Base-by-base conservation (phyloP, 2,888 invertebrate species). In the Ectemnius cavifrons region DNA sequence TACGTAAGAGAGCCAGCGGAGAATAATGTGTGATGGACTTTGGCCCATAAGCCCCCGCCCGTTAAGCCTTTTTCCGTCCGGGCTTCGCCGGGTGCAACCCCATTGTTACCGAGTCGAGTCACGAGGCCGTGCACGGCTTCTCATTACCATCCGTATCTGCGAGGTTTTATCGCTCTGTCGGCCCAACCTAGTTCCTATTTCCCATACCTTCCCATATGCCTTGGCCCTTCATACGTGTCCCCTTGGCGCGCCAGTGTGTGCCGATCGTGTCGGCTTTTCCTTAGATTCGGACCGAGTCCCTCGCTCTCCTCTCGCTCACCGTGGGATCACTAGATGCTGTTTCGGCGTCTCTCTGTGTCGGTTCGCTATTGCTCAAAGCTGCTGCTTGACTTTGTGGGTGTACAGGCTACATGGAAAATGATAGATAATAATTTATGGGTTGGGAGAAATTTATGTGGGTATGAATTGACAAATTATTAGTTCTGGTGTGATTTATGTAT, bases 141-240 rank as follows among this genome's bases (percentile, higher is more conserved):
- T 89, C 87, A 89, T 89, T 89, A 89, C 87, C 87, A 89, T 89
- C 85, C 85, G 84, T 88, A 88, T 88, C 87, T 86, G 63, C 78
- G 77, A 75, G 71, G 80, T 75, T 83, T 82, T 85, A 88, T 87
- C 86, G 87, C 79, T 80, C 70, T 59, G 80, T 76, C 83, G 78
- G 84, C 81, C 84, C 85, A 87, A 85, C 86, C 87, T 85, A 86
- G 86, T 87, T 87, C 83, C 86, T 83, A 87, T 86, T 88, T 88
- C 85, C 85, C 88, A 87, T 86, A 81, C 71, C 81, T 61, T 4
- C 62, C 72, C 83, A 80, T 37, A 37, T 37, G 37, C 37, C 37
- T 37, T 2, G 37, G 5, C 37, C 37, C 37, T 37, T 37, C 37
- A 37, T 37, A 37, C 37, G 37, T 37, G 37, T 37, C 37, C 11